phyloP scores from a whole-genome alignment of 2,113 vertebrate species.

The Phyllostomus discolor region DNA sequence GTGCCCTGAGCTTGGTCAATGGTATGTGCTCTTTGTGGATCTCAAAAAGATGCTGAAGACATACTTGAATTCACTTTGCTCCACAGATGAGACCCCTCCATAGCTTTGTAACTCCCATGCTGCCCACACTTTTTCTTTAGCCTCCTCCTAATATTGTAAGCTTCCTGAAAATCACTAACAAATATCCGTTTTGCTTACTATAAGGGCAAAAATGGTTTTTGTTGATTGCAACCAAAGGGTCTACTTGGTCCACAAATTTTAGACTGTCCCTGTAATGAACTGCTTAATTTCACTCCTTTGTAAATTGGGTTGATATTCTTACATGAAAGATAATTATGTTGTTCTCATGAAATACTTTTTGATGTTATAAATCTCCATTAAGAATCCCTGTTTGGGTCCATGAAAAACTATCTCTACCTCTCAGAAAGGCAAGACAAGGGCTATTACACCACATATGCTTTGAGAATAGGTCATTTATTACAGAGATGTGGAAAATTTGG shows the following conservation, averaged over 20 bases:
- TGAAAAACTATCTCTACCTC: not conserved
- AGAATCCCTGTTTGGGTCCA: not conserved
- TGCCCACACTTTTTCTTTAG: not conserved
- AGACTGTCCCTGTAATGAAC: conserved; percentile 62
- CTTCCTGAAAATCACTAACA: not conserved
- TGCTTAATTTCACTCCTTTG: conserved; percentile 56
- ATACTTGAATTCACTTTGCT: rapidly evolving
- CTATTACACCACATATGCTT: not conserved
- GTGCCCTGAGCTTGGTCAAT: not conserved
- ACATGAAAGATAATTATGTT: conserved; percentile 63
- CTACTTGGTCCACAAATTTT: conserved; percentile 46
- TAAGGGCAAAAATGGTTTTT: not conserved
- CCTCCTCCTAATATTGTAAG: not conserved
- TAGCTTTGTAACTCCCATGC: not conserved
- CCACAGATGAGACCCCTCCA: not conserved
- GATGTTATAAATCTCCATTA: conserved; percentile 61
- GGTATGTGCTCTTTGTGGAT: not conserved
- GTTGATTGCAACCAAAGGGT: conserved; percentile 42
- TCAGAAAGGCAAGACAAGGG: conserved; percentile 17
- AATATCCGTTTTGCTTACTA: not conserved
- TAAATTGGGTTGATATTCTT: conserved; percentile 56
- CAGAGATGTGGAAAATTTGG: not conserved
- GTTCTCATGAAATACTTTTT: conserved; percentile 58
- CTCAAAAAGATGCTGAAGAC: not conserved
- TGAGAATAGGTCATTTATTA: not conserved